These are phyloP conservation scores for Hylomyscus alleni DNA, from an alignment of 2,797 vertebrate species.

Conservation along the genomic window DNA sequence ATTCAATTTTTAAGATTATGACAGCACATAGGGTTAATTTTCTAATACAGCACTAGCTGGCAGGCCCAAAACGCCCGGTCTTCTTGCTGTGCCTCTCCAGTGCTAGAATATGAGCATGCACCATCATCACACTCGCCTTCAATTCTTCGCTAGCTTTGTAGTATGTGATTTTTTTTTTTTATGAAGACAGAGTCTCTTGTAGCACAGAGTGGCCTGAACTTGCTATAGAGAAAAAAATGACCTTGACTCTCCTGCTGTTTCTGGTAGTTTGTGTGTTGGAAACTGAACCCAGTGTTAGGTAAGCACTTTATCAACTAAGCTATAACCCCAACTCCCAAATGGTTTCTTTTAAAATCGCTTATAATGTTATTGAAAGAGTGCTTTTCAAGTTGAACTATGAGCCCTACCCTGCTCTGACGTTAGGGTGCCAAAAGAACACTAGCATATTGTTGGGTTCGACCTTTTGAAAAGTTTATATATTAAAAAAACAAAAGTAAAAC, in stretches of 20 bases:
- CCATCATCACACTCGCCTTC: neutral
- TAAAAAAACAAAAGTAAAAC: neutral
- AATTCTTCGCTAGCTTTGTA: neutral
- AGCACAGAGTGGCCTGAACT: neutral
- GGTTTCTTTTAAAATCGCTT: slow-evolving; percentile 1
- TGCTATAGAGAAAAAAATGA: neutral
- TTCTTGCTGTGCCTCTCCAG: no score
- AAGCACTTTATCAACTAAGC: neutral
- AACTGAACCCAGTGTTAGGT: neutral
- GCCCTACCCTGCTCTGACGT: neutral
- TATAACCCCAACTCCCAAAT: neutral
- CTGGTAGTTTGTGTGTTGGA: neutral
- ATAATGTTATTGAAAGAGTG: slow-evolving; percentile 6
- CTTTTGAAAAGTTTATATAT: slow-evolving; percentile 68
- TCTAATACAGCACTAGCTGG: neutral
- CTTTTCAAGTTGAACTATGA: slow-evolving; percentile 38
- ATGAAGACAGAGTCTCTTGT: neutral
- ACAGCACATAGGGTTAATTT: neutral
- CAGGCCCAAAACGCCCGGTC: neutral
- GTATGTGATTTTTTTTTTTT: neutral
- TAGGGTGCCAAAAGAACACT: slow-evolving; percentile 36
- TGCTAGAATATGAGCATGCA: neutral
- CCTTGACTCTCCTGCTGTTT: neutral
- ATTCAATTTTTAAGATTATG: neutral
- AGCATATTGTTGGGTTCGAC: slow-evolving; percentile 20